Evolutionary conservation across 2,888 invertebrate genomes (phyloP).

Genomic region (Linnaemya tessellans): DNA sequence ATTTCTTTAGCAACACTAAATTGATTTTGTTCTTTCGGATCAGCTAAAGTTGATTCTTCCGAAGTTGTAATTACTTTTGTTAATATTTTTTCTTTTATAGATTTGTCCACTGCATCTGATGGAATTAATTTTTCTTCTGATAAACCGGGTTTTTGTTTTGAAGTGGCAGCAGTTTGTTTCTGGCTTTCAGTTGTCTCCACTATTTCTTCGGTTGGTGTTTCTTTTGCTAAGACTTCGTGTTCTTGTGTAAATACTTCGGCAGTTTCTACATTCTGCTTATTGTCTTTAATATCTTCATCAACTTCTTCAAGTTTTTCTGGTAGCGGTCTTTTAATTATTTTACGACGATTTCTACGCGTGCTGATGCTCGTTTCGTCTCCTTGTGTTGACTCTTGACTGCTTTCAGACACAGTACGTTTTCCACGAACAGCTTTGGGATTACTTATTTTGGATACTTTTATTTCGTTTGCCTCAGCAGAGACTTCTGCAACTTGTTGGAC

Average conservation of each 20-base stretch:
- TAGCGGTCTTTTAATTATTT: constrained; percentile 4
- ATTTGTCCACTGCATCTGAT: not conserved
- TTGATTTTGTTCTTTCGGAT: not conserved
- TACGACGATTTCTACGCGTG: constrained; percentile 17
- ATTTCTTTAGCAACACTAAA: constrained; percentile 4
- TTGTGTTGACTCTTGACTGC: constrained; percentile 22
- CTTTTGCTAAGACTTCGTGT: not conserved
- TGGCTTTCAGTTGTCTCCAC: not conserved
- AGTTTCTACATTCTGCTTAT: not conserved
- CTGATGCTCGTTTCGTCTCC: not conserved
- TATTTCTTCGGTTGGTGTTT: not conserved
- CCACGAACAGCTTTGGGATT: not conserved
- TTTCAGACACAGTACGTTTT: constrained; percentile 30
- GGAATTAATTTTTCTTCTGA: not conserved
- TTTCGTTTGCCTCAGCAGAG: not conserved
- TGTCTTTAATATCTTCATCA: constrained; percentile 7
- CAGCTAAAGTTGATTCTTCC: not conserved
- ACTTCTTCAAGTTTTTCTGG: constrained; percentile 5
- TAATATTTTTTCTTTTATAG: not conserved
- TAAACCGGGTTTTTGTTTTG: not conserved
- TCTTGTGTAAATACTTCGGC: not conserved
- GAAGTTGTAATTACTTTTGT: not conserved
- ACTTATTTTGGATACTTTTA: not conserved
- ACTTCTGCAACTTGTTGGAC: not conserved
- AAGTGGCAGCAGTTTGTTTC: not conserved